These are phyloP conservation scores for Rallus limicola DNA, from an alignment of 2,113 vertebrate species.

Conservation along the genomic window DNA sequence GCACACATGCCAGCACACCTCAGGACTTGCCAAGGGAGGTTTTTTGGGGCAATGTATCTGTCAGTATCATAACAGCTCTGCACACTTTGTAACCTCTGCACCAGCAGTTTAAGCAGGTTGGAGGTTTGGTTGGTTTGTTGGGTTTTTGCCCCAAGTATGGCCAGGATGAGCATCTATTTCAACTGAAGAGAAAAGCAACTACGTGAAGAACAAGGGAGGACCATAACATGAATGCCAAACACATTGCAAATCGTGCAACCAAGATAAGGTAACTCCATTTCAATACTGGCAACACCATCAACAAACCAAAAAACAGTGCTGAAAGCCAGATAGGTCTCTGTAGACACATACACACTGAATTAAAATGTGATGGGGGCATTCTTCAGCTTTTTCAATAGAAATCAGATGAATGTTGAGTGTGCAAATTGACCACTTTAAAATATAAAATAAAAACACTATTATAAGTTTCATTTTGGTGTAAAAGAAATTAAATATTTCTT, in stretches of 20 bases:
- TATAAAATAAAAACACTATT: not conserved
- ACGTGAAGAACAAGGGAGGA: not conserved
- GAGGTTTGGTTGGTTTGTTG: not conserved
- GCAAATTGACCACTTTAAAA: not conserved
- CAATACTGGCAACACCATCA: not conserved
- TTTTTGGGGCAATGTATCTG: not conserved
- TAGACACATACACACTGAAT: not conserved
- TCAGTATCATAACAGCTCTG: not conserved
- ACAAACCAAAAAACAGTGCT: not conserved
- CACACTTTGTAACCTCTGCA: not conserved
- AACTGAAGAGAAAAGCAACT: not conserved
- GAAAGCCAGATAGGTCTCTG: not conserved
- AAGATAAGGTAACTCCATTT: not conserved
- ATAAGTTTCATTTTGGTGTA: not conserved
- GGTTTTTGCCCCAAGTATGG: fast-evolving
- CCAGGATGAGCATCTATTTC: not conserved
- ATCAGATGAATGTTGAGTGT: not conserved
- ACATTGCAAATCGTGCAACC: not conserved
- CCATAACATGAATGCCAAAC: not conserved
- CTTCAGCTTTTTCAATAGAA: not conserved
- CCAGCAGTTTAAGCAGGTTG: not conserved
- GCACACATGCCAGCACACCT: fast-evolving
- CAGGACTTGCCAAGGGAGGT: not conserved
- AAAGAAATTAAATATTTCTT: not conserved
- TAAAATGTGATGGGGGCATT: not conserved